These are phyloP conservation scores for Gambusia holbrooki DNA, from an alignment of 2,113 vertebrate species.

Conservation along the genomic window DNA sequence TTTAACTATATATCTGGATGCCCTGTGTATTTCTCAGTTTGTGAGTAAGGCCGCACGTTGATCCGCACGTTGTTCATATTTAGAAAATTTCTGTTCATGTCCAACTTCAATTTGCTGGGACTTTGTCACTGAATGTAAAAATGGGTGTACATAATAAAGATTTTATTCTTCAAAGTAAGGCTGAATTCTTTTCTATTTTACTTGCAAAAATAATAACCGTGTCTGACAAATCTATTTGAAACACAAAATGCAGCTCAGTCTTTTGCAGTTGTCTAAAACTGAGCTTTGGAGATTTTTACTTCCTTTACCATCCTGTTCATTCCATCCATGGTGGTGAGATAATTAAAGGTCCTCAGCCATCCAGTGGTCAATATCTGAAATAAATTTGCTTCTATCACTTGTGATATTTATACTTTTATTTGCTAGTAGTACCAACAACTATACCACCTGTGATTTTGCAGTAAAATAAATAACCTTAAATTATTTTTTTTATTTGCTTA, in stretches of 20 bases:
- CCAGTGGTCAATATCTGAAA: too few relatives aligned
- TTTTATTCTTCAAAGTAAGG: not conserved
- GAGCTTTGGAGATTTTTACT: too few relatives aligned
- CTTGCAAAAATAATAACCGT: not conserved
- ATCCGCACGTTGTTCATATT: not conserved
- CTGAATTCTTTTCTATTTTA: not conserved
- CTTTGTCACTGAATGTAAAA: slow-evolving; percentile 36
- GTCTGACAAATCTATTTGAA: not conserved
- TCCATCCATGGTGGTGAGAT: too few relatives aligned
- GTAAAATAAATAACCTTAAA: too few relatives aligned
- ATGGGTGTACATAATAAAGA: slow-evolving; percentile 53
- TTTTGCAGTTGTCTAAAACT: too few relatives aligned
- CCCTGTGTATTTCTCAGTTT: not conserved
- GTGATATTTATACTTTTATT: too few relatives aligned
- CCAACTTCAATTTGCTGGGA: not conserved
- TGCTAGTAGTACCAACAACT: not conserved
- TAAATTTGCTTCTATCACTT: too few relatives aligned
- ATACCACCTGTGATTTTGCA: not conserved
- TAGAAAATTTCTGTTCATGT: not conserved
- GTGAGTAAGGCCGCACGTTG: not conserved
- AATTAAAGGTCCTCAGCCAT: too few relatives aligned
- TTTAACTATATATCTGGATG: not conserved
- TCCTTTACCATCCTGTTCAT: too few relatives aligned
- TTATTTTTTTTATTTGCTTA: too few relatives aligned
- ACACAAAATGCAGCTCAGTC: too few relatives aligned